A percentile compares a stretch with the other conserved stretches of the same genome.
Evolutionary conservation across 2,888 invertebrate genomes (phyloP).

Genomic region (Agrenia bidenticulata): DNA sequence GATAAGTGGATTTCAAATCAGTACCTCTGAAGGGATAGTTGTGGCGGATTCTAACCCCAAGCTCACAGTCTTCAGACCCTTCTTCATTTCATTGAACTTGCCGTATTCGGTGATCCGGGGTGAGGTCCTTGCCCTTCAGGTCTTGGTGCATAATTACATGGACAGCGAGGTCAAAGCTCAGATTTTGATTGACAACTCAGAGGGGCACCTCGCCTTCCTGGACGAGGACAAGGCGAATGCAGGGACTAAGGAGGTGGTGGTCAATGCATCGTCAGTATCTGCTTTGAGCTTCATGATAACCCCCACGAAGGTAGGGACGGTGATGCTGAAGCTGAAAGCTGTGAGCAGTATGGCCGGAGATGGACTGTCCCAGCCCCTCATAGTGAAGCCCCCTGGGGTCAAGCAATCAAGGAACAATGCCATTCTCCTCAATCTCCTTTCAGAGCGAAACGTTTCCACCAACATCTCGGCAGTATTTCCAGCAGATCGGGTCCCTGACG

Average conservation of each 20-base stretch:
- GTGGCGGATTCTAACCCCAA: slow-evolving; percentile 54
- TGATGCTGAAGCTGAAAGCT: slow-evolving; percentile 25
- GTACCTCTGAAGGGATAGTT: not conserved
- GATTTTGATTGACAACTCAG: slow-evolving; percentile 27
- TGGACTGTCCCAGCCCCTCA: slow-evolving; percentile 26
- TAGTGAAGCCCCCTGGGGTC: slow-evolving; percentile 33
- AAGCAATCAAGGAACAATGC: slow-evolving; percentile 16
- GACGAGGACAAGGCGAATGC: not conserved
- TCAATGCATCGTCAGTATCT: slow-evolving; percentile 10
- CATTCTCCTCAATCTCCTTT: slow-evolving; percentile 11
- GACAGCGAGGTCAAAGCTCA: slow-evolving; percentile 12
- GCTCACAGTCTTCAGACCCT: slow-evolving; percentile 75
- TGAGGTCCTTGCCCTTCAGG: slow-evolving; percentile 83
- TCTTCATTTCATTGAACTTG: slow-evolving; percentile 80
- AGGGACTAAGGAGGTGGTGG: not conserved
- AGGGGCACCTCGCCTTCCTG: slow-evolving; percentile 17
- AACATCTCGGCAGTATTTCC: slow-evolving; percentile 23
- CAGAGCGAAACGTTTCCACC: not conserved
- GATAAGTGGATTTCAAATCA: slow-evolving; percentile 28
- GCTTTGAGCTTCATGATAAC: slow-evolving; percentile 25
- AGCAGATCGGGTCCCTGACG: slow-evolving; percentile 18
- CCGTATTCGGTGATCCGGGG: slow-evolving; percentile 86
- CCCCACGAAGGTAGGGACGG: slow-evolving; percentile 17
- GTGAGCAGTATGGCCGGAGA: slow-evolving; percentile 25
- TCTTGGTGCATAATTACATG: slow-evolving; percentile 80